Base-by-base conservation (phyloP, 2,113 vertebrate species). In the Salvelinus namaycush region DNA sequence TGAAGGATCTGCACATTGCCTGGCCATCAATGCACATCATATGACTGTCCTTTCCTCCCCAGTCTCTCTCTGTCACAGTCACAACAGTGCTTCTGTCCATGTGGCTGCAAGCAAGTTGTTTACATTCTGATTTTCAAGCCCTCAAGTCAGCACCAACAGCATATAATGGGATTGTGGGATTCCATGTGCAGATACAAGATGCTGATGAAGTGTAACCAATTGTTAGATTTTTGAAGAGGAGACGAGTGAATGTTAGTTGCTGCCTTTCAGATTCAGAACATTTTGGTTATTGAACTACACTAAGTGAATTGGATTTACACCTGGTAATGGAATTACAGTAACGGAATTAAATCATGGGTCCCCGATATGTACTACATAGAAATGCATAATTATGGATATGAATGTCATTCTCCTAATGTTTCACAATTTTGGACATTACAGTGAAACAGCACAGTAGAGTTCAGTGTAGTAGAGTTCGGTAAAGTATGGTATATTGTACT, bases 1-100 rank as follows among this genome's bases (percentile, higher is more conserved):
- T 79, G 62, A 62, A 76, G 71, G 81, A 78, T 67, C 27, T 39
- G 44, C 77, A 75, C 73, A 73, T 65, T 72, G 73, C 62, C 29
- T 9, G 39, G 22, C 49, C 62, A 11, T n/a, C 16, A 18, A 5
- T 73, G 51, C 64, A 48, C 71, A 70, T 89, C 84, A 76, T 78
- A 49, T 84, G 83, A 83, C 4, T 1, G 49, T 39, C 60, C 69
- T 64, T 59, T 8, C 11, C 39, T 29, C 11, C 20, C 70, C 39
- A 59, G 34, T 64, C 68, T 75, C 1, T 0, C 11, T 69, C 8
- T 44, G 26, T 74, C 44, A 68, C 5, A 8, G 73, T 18, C 14
- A 54, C 13, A 54, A 18, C 70, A 54, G 34, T 27, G 72, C 68
- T 54, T 44, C 39, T 0, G 9, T 44, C 39, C 16, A 54, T 54